Evolutionary conservation across 2,113 vertebrate genomes (phyloP).

Genomic region (Montifringilla adamsi): DNA sequence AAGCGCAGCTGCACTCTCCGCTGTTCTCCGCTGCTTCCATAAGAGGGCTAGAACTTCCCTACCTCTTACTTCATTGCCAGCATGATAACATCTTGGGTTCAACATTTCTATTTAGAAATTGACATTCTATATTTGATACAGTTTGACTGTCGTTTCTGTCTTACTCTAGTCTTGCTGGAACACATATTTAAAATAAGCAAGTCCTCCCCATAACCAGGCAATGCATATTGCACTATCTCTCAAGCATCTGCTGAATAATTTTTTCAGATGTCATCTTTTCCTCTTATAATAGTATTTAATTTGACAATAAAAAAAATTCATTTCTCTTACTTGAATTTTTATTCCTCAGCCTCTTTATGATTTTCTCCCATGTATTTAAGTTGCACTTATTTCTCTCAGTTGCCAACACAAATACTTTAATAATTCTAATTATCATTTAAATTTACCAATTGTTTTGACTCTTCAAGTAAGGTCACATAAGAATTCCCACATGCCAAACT

Average conservation of each 20-base stretch:
- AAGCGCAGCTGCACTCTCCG: neutral
- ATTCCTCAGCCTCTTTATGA: neutral
- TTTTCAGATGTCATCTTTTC: neutral
- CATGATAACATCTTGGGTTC: neutral
- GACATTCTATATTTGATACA: neutral
- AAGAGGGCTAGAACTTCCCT: accelerated
- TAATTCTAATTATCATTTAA: neutral
- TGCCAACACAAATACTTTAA: neutral
- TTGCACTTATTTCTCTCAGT: neutral
- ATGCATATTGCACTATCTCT: neutral
- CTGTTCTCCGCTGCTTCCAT: neutral
- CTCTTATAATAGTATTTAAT: neutral
- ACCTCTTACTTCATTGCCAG: neutral
- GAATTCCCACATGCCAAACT: neutral
- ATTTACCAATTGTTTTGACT: neutral
- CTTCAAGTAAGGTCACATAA: neutral
- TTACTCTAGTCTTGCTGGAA: neutral
- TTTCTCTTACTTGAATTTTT: neutral
- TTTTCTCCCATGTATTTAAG: neutral
- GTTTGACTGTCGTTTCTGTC: neutral
- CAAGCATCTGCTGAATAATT: neutral
- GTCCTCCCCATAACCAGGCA: neutral
- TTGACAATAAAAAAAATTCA: neutral
- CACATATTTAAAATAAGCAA: neutral
- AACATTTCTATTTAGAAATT: neutral